Conservation (phyloP, 2,113 vertebrate genomes). For the Anoplopoma fimbria region DNA sequence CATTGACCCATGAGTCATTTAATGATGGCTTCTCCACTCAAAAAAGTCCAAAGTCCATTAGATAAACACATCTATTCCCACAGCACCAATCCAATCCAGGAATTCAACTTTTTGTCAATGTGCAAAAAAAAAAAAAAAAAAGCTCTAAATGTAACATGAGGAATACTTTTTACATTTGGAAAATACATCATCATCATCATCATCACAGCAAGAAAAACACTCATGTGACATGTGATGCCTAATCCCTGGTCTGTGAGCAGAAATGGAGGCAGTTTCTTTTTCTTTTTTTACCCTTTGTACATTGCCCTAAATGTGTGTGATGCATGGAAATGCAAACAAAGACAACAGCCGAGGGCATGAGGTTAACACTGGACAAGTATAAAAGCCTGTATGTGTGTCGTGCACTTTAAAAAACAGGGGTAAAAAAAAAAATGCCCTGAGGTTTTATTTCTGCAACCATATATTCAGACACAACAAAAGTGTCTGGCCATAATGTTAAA, state of each 20-base stretch:
- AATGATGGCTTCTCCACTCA: background rate
- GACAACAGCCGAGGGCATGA: conserved; percentile 47
- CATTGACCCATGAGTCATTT: background rate
- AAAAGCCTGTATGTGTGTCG: conserved; percentile 26
- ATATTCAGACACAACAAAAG: background rate
- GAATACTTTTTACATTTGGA: conserved; percentile 44
- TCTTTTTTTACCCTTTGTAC: conserved; percentile 52
- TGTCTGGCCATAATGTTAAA: background rate
- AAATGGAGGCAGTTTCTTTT: too few species aligned
- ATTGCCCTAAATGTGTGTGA: conserved; percentile 58
- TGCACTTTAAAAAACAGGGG: conserved; percentile 16
- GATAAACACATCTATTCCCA: background rate
- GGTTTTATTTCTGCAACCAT: conserved; percentile 4
- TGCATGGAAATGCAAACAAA: conserved; percentile 66
- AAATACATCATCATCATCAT: conserved; percentile 55
- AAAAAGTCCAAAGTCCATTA: conserved; percentile 17
- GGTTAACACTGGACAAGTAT: conserved; percentile 28
- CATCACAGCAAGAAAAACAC: conserved; percentile 33
- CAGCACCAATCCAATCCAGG: background rate
- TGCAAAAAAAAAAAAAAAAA: conserved; percentile 7
- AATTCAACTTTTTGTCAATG: conserved; percentile 20
- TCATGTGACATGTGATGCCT: conserved; percentile 28
- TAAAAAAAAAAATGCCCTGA: conserved; percentile 9
- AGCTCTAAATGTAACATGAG: conserved; percentile 6
- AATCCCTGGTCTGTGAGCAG: conserved; percentile 3